Conservation (phyloP, 2,888 invertebrate genomes). For the Pseudanteris insignis region DNA sequence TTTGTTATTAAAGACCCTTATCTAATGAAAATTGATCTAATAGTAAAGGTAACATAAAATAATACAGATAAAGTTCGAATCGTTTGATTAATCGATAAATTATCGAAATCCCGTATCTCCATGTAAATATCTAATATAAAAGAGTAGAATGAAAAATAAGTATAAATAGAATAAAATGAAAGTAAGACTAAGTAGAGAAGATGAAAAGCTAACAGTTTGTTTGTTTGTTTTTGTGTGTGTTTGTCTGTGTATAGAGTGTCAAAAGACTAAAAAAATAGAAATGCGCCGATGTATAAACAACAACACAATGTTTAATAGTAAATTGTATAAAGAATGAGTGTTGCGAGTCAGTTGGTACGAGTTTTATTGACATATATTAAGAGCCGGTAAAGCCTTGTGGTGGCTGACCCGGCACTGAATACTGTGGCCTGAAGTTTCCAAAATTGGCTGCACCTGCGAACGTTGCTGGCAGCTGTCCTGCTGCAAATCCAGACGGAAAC, state of each 20-base stretch:
- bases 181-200: not conserved
- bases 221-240: no score
- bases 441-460: conserved; percentile 83
- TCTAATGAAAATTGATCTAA: conserved; percentile 64
- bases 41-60: conserved; percentile 47
- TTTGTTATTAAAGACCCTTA: conserved; percentile 52
- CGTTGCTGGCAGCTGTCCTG: conserved; percentile 73
- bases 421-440: conserved; percentile 90
- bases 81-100: conserved; percentile 11
- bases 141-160: conserved; percentile 2
- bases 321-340: conserved; percentile 30
- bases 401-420: conserved; percentile 75
- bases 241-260: conserved; percentile 43
- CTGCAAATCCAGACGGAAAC: conserved; percentile 84
- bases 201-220: not conserved
- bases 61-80: conserved; percentile 51
- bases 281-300: conserved; percentile 28
- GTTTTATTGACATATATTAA: conserved; percentile 38
- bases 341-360: conserved; percentile 30
- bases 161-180: not conserved
- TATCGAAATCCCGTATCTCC: conserved; percentile 30
- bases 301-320: conserved; percentile 25
- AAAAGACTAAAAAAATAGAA: conserved; percentile 34
- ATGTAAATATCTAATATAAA: conserved; percentile 31
- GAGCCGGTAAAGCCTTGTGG: conserved; percentile 64